Conservation (phyloP, 2,797 vertebrate genomes). For the Acanthurus tractus region DNA sequence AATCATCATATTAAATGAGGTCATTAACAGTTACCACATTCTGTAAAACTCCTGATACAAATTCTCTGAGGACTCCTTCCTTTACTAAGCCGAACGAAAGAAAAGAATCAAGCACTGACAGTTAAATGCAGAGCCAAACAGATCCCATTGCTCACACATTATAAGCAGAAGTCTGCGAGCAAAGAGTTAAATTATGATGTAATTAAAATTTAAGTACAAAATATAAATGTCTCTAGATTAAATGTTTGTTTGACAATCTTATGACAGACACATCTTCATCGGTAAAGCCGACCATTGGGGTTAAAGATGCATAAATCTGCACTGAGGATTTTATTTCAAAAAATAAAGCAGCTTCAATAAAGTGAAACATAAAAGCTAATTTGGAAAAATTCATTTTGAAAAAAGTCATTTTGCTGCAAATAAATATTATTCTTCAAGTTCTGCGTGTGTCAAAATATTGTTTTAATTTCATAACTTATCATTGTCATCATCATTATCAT, state of each 20-base stretch:
- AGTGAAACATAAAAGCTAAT: background rate
- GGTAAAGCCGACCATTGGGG: background rate
- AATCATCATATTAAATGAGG: constrained; percentile 41
- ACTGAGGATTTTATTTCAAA: background rate
- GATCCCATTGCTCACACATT: background rate
- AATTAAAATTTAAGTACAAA: no score
- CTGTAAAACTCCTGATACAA: constrained; percentile 24
- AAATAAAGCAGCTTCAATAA: background rate
- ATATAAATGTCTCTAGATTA: background rate
- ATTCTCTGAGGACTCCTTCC: constrained; percentile 21
- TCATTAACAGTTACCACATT: constrained; percentile 60
- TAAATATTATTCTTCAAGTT: background rate
- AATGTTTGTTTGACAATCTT: background rate
- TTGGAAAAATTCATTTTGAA: background rate
- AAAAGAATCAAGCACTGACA: constrained; percentile 13
- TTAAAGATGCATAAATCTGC: background rate
- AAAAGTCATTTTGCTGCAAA: background rate
- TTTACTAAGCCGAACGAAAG: background rate
- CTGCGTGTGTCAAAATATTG: background rate
- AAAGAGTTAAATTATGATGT: background rate
- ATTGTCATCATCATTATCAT: background rate
- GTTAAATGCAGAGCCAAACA: background rate
- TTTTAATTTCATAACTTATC: background rate
- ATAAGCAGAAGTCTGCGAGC: background rate
- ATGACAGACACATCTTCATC: background rate